phyloP scores from a whole-genome alignment of 2,797 vertebrate species.

The Cyclopterus lumpus region DNA sequence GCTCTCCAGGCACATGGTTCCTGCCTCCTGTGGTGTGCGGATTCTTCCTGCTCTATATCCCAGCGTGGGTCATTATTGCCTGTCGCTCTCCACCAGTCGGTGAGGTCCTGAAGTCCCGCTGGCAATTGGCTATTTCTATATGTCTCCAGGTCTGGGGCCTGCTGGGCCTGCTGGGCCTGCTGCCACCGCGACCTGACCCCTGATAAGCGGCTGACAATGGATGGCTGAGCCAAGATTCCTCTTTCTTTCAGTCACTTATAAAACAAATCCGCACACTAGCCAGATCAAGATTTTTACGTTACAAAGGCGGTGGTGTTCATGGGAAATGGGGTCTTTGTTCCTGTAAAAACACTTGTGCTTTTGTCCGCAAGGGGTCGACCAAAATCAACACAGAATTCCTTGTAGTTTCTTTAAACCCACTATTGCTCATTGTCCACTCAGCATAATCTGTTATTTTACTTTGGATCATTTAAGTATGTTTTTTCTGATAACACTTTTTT shows the following conservation, averaged over 20 bases:
- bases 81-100: conserved; percentile 80
- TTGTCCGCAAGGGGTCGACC: too few relatives aligned
- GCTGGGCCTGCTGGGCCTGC: too few relatives aligned
- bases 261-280: too few relatives aligned
- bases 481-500: neutral
- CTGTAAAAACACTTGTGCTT: too few relatives aligned
- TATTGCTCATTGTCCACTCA: neutral
- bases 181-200: too few relatives aligned
- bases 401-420: too few relatives aligned
- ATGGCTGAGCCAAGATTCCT: neutral
- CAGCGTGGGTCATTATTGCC: conserved; percentile 84
- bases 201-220: too few relatives aligned
- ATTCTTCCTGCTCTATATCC: conserved; percentile 83
- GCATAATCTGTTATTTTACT: neutral
- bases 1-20: conserved; percentile 81
- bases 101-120: conserved; percentile 87
- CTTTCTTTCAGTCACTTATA: neutral
- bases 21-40: conserved; percentile 81
- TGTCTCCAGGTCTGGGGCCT: too few relatives aligned
- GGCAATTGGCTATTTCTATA: conserved; percentile 68
- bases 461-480: neutral
- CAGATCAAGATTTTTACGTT: too few relatives aligned
- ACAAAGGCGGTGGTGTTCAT: too few relatives aligned
- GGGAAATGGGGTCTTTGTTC: too few relatives aligned
- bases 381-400: too few relatives aligned